These are phyloP conservation scores for Acheta domesticus DNA, from an alignment of 2,888 invertebrate species.

Conservation along the genomic window DNA sequence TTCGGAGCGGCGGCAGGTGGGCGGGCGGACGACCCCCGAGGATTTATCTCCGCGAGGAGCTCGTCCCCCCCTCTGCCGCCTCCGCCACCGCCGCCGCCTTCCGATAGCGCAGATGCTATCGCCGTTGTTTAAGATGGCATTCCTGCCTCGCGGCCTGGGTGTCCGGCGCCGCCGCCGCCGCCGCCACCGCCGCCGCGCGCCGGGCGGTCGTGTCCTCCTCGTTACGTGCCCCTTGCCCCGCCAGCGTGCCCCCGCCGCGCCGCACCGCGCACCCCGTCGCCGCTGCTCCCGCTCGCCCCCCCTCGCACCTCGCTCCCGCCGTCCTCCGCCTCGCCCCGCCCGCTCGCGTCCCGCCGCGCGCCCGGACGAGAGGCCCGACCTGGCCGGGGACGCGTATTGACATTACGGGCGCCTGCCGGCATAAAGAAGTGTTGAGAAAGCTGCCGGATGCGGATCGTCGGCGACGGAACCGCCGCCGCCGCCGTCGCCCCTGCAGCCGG, in stretches of 20 bases:
- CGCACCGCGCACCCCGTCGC: background rate
- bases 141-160: background rate
- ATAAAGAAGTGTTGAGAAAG: background rate
- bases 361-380: background rate
- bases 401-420: constrained; percentile 11
- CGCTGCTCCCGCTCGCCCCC: background rate
- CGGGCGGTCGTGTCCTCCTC: constrained; percentile 18
- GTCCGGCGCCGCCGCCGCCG: background rate
- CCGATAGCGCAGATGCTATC: constrained; percentile 18
- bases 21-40: background rate
- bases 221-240: background rate
- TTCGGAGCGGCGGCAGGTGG: background rate
- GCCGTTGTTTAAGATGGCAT: constrained; percentile 18
- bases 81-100: background rate
- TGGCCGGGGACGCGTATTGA: background rate
- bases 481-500: no score
- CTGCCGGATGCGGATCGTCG: constrained; percentile 18
- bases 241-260: background rate
- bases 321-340: background rate
- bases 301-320: background rate
- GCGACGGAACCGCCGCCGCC: background rate
- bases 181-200: background rate
- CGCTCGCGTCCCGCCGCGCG: background rate
- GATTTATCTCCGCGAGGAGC: background rate
- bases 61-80: background rate